Percentiles rank a stretch among this genome's conserved stretches.
Conservation (phyloP, 2,797 vertebrate species). For the Benthosema pterotum region DNA sequence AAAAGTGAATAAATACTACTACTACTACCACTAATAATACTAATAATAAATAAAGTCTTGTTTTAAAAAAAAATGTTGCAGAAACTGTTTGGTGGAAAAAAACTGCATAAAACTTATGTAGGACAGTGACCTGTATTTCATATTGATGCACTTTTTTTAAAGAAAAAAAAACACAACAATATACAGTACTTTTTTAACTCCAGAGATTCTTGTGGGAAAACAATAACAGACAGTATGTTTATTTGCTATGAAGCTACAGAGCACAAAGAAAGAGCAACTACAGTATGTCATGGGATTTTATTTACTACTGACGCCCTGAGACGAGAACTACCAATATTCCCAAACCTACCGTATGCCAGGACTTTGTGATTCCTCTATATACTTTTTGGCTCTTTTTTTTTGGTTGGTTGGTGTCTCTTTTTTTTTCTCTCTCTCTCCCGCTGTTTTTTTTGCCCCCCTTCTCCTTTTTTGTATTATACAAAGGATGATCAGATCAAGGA, state of each 20-base stretch:
- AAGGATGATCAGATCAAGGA: conserved; percentile 78
- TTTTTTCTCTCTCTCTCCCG: not conserved
- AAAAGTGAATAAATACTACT: not conserved
- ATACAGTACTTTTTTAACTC: conserved; percentile 75
- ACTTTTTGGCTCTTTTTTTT: conserved; percentile 16
- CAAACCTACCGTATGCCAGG: conserved; percentile 71
- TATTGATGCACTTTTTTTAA: conserved; percentile 72
- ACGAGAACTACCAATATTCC: conserved; percentile 81
- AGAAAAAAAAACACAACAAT: conserved; percentile 56
- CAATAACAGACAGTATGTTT: conserved; percentile 82
- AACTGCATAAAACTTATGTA: conserved; percentile 78
- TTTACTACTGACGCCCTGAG: conserved; percentile 71
- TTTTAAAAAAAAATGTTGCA: conserved; percentile 48
- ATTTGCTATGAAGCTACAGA: conserved; percentile 78
- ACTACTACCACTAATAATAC: not conserved
- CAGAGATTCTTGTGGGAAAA: conserved; percentile 75
- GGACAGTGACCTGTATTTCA: conserved; percentile 81
- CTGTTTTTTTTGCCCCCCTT: no score
- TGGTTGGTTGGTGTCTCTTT: no score
- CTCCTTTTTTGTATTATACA: conserved; percentile 22
- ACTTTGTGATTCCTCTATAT: conserved; percentile 70
- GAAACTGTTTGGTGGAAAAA: conserved; percentile 65
- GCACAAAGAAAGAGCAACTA: conserved; percentile 76
- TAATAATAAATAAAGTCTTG: conserved; percentile 14
- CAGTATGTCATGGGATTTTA: conserved; percentile 64